Conservation (phyloP, 2,113 vertebrate species). For the Stigmatopora nigra region DNA sequence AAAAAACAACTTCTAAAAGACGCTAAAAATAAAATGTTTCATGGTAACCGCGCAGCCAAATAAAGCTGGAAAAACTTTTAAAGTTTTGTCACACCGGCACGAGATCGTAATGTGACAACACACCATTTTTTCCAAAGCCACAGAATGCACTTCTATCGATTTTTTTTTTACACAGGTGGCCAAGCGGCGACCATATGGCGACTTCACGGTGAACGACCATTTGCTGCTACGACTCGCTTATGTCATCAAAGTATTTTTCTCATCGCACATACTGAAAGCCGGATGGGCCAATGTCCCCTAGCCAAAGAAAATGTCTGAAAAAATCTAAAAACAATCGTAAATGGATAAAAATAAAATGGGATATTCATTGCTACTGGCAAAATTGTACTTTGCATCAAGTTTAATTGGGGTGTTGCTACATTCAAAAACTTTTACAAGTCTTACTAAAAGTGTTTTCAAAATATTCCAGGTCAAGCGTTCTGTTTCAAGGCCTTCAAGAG, state of each 20-base stretch:
- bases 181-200: constrained; percentile 6
- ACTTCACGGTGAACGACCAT: background rate
- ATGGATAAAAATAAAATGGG: background rate
- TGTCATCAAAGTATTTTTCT: constrained; percentile 1
- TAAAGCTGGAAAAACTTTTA: constrained; percentile 31
- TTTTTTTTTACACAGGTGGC: constrained; percentile 10
- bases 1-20: background rate
- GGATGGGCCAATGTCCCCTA: background rate
- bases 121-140: constrained; percentile 13
- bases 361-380: background rate
- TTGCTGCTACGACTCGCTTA: background rate
- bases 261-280: background rate
- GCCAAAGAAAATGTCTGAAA: background rate
- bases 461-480: background rate
- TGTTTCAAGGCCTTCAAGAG: background rate
- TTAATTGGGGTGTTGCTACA: background rate
- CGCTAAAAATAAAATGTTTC: constrained; percentile 39
- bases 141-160: constrained; percentile 24
- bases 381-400: background rate
- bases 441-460: background rate
- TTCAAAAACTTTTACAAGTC: background rate
- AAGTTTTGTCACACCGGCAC: constrained; percentile 34
- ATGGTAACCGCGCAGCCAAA: background rate
- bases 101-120: constrained; percentile 19
- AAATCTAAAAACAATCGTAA: background rate